Evolutionary conservation across 2,797 vertebrate genomes (phyloP), one percentile per base, ranked within the genome.

Genomic region (Melopsittacus undulatus): DNA sequence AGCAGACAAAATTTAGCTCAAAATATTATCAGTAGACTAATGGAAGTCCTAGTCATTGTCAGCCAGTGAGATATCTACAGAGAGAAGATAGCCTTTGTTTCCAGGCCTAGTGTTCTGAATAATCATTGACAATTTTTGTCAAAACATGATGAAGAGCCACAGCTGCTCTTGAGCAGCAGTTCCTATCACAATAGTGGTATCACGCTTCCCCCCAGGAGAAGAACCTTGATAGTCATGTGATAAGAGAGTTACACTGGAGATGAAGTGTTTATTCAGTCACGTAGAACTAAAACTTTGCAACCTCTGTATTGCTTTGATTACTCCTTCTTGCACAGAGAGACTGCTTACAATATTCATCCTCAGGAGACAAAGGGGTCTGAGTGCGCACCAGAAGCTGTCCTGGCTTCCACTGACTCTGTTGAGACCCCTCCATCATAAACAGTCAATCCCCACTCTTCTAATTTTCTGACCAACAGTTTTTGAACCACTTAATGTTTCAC

Each of bases 311-410:
- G 10, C 10, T 87, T 63, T 84, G 7, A 5, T 38, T 59, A 18
- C 7, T 62, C 17, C 14, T 18, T 56, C 14, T 23, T 42, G 21
- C 23, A 21, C 20, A 54, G 36, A 78, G 20, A 83, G 81, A 34
- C 4, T 15, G 4, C 16, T 67, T 9, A 30, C 11, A 76, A 13
- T 5, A 49, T 38, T 14, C 4, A 26, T 42, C 23, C 29, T 80
- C 24, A 11, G 43, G 15, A 69, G 9, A 48, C 21, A 29, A 32
- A 54, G 36, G 13, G 12, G 7, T 54, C 20, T 32, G 13, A 36
- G 9, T 9, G 7, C 5, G 4, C 12, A 49, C 14, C 20, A 32
- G 1, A 7, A 0, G 0, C 1, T 0, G 3, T 5, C 1, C 32
- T 43, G 27, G 5, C 11, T 80, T 74, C 42, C 15, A 13, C 32